Conservation (phyloP, 2,888 invertebrate genomes). For the Octodonta nipae region DNA sequence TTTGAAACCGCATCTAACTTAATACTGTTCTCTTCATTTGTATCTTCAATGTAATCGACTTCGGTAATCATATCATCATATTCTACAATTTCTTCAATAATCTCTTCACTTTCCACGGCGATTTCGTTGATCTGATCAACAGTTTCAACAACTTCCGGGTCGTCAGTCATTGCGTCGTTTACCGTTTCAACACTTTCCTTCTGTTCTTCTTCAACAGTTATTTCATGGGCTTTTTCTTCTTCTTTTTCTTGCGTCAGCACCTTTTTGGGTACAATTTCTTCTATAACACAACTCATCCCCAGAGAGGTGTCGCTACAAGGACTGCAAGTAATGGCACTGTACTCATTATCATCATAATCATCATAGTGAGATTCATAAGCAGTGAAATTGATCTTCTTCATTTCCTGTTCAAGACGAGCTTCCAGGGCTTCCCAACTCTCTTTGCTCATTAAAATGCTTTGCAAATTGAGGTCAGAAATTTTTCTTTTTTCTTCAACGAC, state of each 20-base stretch:
- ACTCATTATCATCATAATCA: constrained; percentile 9
- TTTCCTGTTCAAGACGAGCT: constrained; percentile 27
- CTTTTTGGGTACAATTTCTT: no score
- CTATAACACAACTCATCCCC: no score
- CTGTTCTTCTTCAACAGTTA: no score
- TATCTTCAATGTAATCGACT: neutral
- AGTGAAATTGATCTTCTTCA: constrained; percentile 21
- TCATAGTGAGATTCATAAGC: constrained; percentile 18
- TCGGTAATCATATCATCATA: neutral
- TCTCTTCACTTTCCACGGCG: neutral
- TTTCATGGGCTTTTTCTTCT: no score
- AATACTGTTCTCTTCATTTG: no score
- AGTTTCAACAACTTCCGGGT: neutral
- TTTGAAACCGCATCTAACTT: no score
- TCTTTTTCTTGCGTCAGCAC: no score
- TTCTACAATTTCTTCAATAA: constrained; percentile 1
- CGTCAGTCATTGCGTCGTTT: neutral
- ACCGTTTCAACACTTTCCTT: no score
- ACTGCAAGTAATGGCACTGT: no score
- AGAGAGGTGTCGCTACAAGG: no score
- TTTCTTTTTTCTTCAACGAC: neutral
- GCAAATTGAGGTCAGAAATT: constrained; percentile 8
- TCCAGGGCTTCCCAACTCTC: constrained; percentile 33
- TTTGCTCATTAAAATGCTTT: constrained; percentile 26
- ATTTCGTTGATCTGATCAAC: neutral